Evolutionary conservation across 2,888 invertebrate genomes (phyloP).

Genomic region (Onthophagus sagittarius): DNA sequence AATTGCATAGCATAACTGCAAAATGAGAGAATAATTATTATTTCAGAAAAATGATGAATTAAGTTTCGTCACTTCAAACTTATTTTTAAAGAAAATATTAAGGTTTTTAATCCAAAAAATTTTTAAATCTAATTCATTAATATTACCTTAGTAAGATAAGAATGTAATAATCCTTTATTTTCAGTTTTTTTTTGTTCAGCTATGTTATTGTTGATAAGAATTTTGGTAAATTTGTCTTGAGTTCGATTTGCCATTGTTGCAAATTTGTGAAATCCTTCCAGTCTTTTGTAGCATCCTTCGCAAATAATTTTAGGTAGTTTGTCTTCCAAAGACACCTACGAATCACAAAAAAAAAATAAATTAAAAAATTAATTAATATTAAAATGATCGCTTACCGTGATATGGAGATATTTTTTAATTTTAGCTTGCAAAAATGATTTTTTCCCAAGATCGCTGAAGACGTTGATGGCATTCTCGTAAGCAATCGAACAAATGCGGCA

Average conservation of each 20-base stretch:
- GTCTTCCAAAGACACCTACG: conserved; percentile 62
- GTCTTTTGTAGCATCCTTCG: conserved; percentile 58
- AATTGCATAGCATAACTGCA: no score
- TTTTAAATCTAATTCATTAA: no score
- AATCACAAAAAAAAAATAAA: neutral
- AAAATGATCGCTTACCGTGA: conserved; percentile 53
- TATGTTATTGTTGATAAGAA: conserved; percentile 34
- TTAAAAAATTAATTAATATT: neutral
- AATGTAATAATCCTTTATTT: conserved; percentile 52
- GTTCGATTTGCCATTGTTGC: conserved; percentile 62
- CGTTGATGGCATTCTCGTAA: conserved; percentile 57
- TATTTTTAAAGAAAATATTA: no score
- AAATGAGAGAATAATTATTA: no score
- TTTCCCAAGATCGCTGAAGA: conserved; percentile 64
- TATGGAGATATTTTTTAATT: conserved; percentile 64
- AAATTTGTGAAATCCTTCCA: conserved; percentile 65
- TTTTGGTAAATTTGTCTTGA: conserved; percentile 56
- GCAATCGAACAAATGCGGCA: conserved; percentile 65
- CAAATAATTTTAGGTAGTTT: conserved; percentile 68
- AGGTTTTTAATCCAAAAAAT: no score
- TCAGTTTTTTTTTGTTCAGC: conserved; percentile 46
- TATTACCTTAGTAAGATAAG: conserved; percentile 54
- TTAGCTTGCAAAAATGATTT: conserved; percentile 62
- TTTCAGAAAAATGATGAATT: no score
- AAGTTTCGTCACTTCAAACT: no score